These are phyloP conservation scores for Haliclona indistincta DNA, from an alignment of 37 sponge, comb jelly and placozoan genomes.

Conservation along the genomic window DNA sequence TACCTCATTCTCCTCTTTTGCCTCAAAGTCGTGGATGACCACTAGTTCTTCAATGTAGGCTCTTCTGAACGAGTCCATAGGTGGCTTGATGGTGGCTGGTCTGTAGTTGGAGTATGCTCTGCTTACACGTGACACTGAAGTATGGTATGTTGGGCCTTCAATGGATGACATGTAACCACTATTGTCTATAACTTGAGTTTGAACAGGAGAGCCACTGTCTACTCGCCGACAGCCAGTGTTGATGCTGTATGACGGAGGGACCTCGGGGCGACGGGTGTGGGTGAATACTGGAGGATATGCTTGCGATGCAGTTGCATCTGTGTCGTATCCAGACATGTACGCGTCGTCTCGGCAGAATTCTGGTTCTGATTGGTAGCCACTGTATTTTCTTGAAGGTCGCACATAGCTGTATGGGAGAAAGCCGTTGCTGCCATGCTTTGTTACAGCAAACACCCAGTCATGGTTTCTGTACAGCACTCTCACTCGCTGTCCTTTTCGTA, in stretches of 20 bases:
- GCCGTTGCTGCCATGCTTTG: slow-evolving; percentile 68
- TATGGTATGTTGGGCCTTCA: background rate
- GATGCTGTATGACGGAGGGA: slow-evolving; percentile 30
- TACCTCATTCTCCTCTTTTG: slow-evolving; percentile 77
- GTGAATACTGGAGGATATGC: background rate
- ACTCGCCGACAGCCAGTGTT: slow-evolving; percentile 35
- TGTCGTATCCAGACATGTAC: slow-evolving; percentile 71
- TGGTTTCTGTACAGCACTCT: slow-evolving; percentile 75
- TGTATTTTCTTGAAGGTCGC: slow-evolving; percentile 76
- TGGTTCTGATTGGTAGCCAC: slow-evolving; percentile 72
- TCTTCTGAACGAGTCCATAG: slow-evolving; percentile 35
- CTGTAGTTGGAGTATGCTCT: background rate
- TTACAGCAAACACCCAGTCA: slow-evolving; percentile 82
- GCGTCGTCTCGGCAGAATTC: slow-evolving; percentile 35
- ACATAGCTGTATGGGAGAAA: slow-evolving; percentile 72
- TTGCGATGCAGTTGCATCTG: slow-evolving; percentile 32
- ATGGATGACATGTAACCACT: slow-evolving; percentile 1
- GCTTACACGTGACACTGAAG: background rate
- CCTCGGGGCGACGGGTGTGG: slow-evolving; percentile 1
- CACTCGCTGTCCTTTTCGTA: slow-evolving; percentile 74
- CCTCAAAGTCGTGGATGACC: slow-evolving; percentile 77
- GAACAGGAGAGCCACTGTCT: slow-evolving; percentile 11
- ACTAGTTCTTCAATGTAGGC: slow-evolving; percentile 74
- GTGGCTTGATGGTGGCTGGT: slow-evolving; percentile 49
- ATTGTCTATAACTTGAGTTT: background rate